Conservation (phyloP, 2,113 vertebrate genomes). For the Axis porcinus region DNA sequence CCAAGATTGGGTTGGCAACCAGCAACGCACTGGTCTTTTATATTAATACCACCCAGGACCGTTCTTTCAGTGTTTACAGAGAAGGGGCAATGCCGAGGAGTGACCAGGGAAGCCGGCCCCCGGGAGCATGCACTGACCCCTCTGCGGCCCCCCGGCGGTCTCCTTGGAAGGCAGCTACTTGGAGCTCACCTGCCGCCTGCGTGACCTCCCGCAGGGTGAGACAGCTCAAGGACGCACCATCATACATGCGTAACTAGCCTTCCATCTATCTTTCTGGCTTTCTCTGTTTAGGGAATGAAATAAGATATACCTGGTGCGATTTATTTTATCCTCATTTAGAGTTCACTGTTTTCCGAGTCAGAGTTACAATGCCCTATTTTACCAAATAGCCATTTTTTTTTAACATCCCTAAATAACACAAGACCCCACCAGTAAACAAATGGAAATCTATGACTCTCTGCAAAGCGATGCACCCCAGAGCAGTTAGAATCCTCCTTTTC, state of each 20-base stretch:
- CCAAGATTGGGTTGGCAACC: neutral
- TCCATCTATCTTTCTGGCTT: neutral
- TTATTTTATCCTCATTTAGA: neutral
- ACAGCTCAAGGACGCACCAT: neutral
- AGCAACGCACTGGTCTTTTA: neutral
- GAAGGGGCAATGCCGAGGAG: neutral
- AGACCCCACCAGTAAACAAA: slow-evolving; percentile 47
- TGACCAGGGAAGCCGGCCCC: neutral
- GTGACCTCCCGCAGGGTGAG: neutral
- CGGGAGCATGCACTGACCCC: fast-evolving
- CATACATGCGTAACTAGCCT: neutral
- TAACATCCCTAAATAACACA: neutral
- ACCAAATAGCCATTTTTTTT: neutral
- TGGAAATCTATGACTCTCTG: slow-evolving; percentile 59
- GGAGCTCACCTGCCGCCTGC: too few species aligned
- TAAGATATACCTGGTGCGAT: neutral
- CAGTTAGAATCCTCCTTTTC: slow-evolving; percentile 59
- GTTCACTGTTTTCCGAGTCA: neutral
- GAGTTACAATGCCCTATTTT: neutral
- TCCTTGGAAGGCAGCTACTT: neutral
- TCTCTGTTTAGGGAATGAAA: neutral
- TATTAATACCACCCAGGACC: neutral
- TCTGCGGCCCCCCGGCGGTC: fast-evolving
- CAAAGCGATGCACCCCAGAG: slow-evolving; percentile 19
- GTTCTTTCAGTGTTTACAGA: neutral